Percentiles rank a stretch among this genome's conserved stretches.
These are phyloP conservation scores for Furcifer pardalis DNA, from an alignment of 2,797 vertebrate species.

Conservation along the genomic window DNA sequence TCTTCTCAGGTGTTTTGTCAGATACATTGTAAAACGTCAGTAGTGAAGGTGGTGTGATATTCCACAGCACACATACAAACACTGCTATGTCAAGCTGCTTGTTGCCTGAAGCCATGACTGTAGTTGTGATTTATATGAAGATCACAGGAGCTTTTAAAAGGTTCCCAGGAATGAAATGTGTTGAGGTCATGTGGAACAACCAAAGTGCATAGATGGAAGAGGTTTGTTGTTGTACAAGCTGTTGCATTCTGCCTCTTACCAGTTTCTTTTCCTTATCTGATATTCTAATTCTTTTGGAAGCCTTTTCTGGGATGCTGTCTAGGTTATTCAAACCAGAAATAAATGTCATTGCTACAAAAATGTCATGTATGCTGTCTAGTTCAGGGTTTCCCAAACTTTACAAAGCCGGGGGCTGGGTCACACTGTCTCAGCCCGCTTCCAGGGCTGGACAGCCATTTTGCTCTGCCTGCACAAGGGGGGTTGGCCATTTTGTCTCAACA, in stretches of 20 bases:
- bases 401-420: too few species aligned
- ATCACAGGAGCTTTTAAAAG: conserved; percentile 19
- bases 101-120: conserved; percentile 43
- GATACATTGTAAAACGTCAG: conserved; percentile 46
- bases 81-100: conserved; percentile 15
- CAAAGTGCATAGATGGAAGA: conserved; percentile 28
- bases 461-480: too few species aligned
- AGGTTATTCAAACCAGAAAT: neutral
- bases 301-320: neutral
- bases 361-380: neutral
- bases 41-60: neutral
- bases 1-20: conserved; percentile 46
- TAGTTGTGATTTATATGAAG: conserved; percentile 48
- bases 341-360: neutral
- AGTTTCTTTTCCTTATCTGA: neutral
- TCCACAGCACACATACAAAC: neutral
- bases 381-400: too few species aligned
- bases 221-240: conserved; percentile 36
- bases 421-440: too few species aligned
- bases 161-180: conserved; percentile 60
- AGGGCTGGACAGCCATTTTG: too few species aligned
- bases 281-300: conserved; percentile 1
- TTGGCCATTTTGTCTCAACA: too few species aligned
- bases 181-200: conserved; percentile 33
- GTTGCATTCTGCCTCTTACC: conserved; percentile 24